Base-by-base conservation (phyloP, 2,797 vertebrate species). In the Pogonophryne albipinna region DNA sequence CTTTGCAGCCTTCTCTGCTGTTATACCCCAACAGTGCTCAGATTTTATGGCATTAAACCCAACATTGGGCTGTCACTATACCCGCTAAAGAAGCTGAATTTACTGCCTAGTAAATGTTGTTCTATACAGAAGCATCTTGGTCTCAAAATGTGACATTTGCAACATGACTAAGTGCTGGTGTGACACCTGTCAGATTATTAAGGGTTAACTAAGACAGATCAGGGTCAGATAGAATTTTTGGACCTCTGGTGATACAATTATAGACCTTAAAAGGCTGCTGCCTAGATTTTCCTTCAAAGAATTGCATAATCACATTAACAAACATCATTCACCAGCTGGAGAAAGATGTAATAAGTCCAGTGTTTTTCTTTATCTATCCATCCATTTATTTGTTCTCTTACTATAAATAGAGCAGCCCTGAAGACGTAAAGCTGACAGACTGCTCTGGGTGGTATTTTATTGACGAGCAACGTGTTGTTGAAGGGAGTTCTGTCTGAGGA, bases 131-230 rank as follows among this genome's bases (percentile, higher is more conserved):
- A 85, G 84, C 80, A 79, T 83, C 71, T 67, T 80, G 78, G 79
- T 88, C 92, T 87, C 77, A 88, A 89, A 74, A 74, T 87, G 79
- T 68, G 84, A 89, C 89, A 91, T 89, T 83, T 77, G 79, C 72
- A 71, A 71, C 83, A 90, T 93, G 84, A 92, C 83, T 89, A 83
- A 92, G 79, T 71, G 80, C 74, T 16, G 12, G 19, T 14, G 75
- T 85, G 85, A 88, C 85, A 76, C 72, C 83, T 89, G 93, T 90
- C 89, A 91, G 71, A 56, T 79, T 82, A 27, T 87, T 82, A 89
- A 81, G 83, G 82, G 86, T 81, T 94, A 92, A 93, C 82, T 76
- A 88, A 92, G 91, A 94, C 80, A 76, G 83, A 93, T 91, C 79
- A 82, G 86, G 85, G 82, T 63, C 82, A 89, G 16, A 41, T 44